phyloP scores from a whole-genome alignment of 2,888 invertebrate species.

The Diarsia brunnea region DNA sequence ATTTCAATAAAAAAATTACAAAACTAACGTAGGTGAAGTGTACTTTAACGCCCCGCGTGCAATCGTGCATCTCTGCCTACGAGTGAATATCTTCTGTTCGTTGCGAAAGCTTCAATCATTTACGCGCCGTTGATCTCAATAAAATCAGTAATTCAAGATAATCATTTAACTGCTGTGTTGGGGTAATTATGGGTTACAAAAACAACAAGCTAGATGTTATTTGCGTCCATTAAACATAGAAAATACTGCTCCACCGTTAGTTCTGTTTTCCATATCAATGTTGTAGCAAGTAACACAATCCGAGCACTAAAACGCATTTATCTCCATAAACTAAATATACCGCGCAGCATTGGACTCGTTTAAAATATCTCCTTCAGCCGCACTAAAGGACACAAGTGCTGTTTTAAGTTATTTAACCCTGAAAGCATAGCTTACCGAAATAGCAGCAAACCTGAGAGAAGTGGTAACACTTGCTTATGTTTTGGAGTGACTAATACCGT shows the following conservation, averaged over 20 bases:
- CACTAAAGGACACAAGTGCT: constrained; percentile 77
- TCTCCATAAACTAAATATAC: constrained; percentile 80
- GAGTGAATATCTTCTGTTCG: constrained; percentile 32
- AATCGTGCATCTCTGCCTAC: constrained; percentile 45
- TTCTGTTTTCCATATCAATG: constrained; percentile 51
- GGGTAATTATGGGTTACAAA: constrained; percentile 50
- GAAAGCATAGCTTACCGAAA: constrained; percentile 84
- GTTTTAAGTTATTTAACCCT: constrained; percentile 88
- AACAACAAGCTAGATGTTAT: constrained; percentile 40
- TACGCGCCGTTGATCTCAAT: constrained; percentile 71
- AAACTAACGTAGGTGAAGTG: constrained; percentile 62
- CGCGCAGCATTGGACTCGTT: constrained; percentile 70
- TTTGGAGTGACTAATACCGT: constrained; percentile 77
- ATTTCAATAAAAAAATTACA: constrained; percentile 54
- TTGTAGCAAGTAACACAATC: constrained; percentile 59
- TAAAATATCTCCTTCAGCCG: constrained; percentile 77
- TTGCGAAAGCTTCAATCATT: constrained; percentile 70
- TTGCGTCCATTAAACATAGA: constrained; percentile 32
- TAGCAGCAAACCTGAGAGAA: constrained; percentile 81
- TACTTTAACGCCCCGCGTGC: constrained; percentile 70
- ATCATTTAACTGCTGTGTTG: constrained; percentile 44
- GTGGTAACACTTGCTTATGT: constrained; percentile 77
- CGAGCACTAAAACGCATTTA: constrained; percentile 72
- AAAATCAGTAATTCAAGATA: constrained; percentile 61
- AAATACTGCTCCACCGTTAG: constrained; percentile 27